phyloP scores from a whole-genome alignment of 1,140 invertebrate genomes.

The Eriocheir sinensis region DNA sequence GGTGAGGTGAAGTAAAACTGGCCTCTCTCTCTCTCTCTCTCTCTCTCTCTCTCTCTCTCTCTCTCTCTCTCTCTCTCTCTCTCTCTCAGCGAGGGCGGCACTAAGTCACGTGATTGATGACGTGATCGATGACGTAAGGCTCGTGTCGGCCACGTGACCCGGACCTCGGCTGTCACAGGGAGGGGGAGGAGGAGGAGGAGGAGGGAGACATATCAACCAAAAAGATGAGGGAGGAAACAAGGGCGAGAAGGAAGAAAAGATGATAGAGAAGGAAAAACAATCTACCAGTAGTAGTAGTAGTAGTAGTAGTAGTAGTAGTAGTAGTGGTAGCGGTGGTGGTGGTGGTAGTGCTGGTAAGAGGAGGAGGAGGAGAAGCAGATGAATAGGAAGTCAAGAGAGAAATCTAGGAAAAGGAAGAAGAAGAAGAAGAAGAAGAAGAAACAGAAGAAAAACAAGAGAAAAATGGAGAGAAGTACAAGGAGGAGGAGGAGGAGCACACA shows the following conservation, averaged over 20 bases:
- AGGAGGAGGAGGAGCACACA: neutral
- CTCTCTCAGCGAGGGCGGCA: constrained; percentile 56
- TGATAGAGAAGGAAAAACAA: too few relatives aligned
- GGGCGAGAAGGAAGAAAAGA: neutral
- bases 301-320: too few relatives aligned
- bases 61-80: neutral
- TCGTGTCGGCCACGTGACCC: constrained; percentile 64
- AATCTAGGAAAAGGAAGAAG: too few relatives aligned
- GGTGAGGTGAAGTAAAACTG: neutral
- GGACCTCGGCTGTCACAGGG: neutral
- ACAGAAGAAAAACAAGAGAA: too few relatives aligned
- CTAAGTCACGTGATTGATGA: constrained; percentile 66
- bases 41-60: neutral
- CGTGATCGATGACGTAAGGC: constrained; percentile 69
- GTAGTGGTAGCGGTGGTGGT: too few relatives aligned
- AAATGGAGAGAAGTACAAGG: neutral
- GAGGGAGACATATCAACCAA: too few relatives aligned
- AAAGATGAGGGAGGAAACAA: neutral
- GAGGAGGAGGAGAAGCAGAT: neutral
- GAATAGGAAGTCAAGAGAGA: neutral
- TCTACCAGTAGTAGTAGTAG: too few relatives aligned
- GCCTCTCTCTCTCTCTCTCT: neutral
- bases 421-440: too few relatives aligned
- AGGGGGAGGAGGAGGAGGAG: neutral
- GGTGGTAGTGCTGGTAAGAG: too few relatives aligned